Evolutionary conservation across 2,113 vertebrate species (phyloP).

Genomic region (Nesogale talazaci): DNA sequence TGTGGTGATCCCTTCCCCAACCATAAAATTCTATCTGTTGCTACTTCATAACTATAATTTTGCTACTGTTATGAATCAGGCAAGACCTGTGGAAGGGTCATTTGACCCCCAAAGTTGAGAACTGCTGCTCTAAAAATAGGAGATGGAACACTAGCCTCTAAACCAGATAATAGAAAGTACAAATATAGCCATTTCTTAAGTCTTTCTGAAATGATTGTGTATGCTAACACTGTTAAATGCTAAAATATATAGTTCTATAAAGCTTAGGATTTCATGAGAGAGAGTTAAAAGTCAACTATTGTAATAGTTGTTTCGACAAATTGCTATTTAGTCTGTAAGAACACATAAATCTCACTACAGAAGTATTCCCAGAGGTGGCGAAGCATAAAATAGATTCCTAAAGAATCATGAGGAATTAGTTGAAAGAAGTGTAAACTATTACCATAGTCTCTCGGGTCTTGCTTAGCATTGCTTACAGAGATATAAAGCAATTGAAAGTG

Average conservation of each 20-base stretch:
- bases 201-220: neutral
- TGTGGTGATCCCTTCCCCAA: too few species aligned
- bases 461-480: too few species aligned
- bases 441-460: too few species aligned
- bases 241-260: neutral
- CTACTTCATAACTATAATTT: too few species aligned
- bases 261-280: neutral
- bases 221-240: too few species aligned
- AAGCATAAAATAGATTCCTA: neutral
- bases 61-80: too few species aligned
- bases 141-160: neutral
- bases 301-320: neutral
- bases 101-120: too few species aligned
- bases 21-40: too few species aligned
- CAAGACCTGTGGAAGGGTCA: too few species aligned
- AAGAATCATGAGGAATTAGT: neutral
- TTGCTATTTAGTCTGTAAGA: neutral
- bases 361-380: neutral
- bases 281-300: neutral
- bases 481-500: too few species aligned
- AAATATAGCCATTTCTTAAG: neutral
- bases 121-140: neutral
- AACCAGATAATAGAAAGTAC: neutral
- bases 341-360: neutral
- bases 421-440: neutral